These are phyloP conservation scores for Melanocharis versteri DNA, from an alignment of 2,113 vertebrate species.

Conservation along the genomic window DNA sequence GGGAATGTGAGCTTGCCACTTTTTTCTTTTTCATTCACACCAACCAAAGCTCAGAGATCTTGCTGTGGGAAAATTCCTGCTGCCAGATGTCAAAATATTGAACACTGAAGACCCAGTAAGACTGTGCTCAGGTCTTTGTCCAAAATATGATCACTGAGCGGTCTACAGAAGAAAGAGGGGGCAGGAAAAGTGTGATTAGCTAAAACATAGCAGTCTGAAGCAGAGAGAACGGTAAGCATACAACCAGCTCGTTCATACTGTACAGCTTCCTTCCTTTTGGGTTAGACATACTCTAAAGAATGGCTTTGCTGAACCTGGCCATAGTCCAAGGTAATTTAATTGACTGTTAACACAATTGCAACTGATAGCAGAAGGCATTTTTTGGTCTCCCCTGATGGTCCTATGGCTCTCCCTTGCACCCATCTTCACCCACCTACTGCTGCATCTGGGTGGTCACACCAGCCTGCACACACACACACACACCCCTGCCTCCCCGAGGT, in stretches of 20 bases:
- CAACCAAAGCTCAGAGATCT: neutral
- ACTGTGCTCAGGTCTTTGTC: neutral
- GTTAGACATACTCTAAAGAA: neutral
- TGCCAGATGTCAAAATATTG: neutral
- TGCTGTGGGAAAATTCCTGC: neutral
- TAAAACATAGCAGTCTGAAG: neutral
- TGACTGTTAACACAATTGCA: neutral
- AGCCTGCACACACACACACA: no score
- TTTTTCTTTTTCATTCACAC: neutral
- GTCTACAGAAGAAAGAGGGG: neutral
- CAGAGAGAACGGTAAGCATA: neutral
- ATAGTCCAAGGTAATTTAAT: neutral
- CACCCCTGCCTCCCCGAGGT: accelerated
- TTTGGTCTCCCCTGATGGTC: neutral
- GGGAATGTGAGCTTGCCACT: neutral
- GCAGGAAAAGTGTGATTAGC: neutral
- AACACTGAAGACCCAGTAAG: neutral
- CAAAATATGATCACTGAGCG: neutral
- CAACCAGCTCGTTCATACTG: neutral
- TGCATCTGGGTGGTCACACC: neutral
- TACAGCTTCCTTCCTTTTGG: neutral
- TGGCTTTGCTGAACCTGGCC: neutral
- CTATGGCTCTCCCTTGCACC: neutral
- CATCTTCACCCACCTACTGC: neutral
- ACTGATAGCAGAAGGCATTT: neutral